These are phyloP conservation scores for Therioaphis trifolii DNA, from an alignment of 2,888 invertebrate genomes.

Conservation along the genomic window DNA sequence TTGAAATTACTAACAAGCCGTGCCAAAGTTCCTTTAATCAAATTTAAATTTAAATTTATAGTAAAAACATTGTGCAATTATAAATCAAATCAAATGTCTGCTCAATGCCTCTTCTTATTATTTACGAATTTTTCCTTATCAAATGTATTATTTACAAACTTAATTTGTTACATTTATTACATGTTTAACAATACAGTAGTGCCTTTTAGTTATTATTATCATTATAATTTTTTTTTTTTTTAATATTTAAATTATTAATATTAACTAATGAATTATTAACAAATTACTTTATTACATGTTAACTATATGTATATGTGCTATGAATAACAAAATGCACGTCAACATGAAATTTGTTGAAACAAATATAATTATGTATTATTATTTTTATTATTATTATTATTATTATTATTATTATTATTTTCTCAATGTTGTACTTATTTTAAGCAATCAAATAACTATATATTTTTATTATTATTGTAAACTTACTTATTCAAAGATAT, in stretches of 20 bases:
- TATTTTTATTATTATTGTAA: conserved; percentile 48
- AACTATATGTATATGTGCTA: conserved; percentile 60
- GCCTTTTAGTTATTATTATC: conserved; percentile 58
- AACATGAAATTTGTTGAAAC: conserved; percentile 44
- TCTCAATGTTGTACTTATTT: conserved; percentile 61
- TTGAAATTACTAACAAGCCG: conserved; percentile 46
- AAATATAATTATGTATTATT: conserved; percentile 38
- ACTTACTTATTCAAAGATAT: conserved; percentile 56
- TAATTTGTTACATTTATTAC: conserved; percentile 52
- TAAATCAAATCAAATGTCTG: conserved; percentile 55
- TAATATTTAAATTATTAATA: conserved; percentile 58
- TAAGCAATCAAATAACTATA: conserved; percentile 60
- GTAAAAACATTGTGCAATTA: conserved; percentile 59
- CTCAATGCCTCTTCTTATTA: conserved; percentile 43
- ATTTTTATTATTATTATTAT: conserved; percentile 39
- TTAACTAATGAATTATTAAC: conserved; percentile 57
- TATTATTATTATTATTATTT: conserved; percentile 47
- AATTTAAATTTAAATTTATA: conserved; percentile 54
- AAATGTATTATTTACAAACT: conserved; percentile 51
- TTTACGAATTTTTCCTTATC: conserved; percentile 24
- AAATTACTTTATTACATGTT: conserved; percentile 60
- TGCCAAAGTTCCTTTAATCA: conserved; percentile 62
- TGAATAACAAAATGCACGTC: conserved; percentile 39
- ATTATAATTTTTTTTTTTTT: too few species aligned
- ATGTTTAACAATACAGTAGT: conserved; percentile 57